Evolutionary conservation across 2,888 invertebrate genomes (phyloP).

Genomic region (Apeira syringaria): DNA sequence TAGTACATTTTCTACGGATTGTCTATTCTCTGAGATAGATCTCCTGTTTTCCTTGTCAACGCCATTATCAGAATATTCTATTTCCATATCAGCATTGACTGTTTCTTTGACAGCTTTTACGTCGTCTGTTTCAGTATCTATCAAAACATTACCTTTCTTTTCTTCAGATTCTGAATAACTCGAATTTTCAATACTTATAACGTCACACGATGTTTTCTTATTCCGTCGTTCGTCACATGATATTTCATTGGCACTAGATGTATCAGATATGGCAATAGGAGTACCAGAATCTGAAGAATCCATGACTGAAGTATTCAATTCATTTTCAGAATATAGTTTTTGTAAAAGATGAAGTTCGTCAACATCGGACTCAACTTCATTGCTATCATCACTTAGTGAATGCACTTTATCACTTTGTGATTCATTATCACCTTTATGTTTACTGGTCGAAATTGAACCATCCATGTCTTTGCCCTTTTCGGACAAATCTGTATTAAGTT

Average conservation of each 20-base stretch:
- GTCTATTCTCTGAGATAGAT: slow-evolving; percentile 45
- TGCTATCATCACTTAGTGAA: slow-evolving; percentile 48
- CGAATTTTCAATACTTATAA: slow-evolving; percentile 75
- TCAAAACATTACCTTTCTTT: slow-evolving; percentile 27
- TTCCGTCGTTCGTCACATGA: slow-evolving; percentile 39
- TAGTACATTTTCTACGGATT: slow-evolving; percentile 52
- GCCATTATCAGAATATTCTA: slow-evolving; percentile 30
- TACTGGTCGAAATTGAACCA: neutral
- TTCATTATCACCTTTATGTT: slow-evolving; percentile 6
- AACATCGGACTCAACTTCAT: slow-evolving; percentile 57
- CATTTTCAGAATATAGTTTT: slow-evolving; percentile 61
- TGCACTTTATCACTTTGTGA: slow-evolving; percentile 35
- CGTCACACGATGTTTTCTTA: slow-evolving; percentile 43
- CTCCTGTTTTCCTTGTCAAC: slow-evolving; percentile 30
- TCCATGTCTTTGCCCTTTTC: neutral
- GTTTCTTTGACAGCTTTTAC: slow-evolving; percentile 1
- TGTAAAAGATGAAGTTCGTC: slow-evolving; percentile 68
- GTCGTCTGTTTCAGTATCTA: slow-evolving; percentile 2
- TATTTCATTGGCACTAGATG: slow-evolving; percentile 34
- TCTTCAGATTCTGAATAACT: slow-evolving; percentile 67
- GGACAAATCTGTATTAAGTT: neutral
- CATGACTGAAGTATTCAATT: slow-evolving; percentile 46
- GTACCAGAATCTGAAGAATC: slow-evolving; percentile 61
- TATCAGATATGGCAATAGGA: slow-evolving; percentile 64
- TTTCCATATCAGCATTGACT: slow-evolving; percentile 30